Conservation (phyloP, 1,140 invertebrate genomes). For the Metopolophium dirhodum region DNA sequence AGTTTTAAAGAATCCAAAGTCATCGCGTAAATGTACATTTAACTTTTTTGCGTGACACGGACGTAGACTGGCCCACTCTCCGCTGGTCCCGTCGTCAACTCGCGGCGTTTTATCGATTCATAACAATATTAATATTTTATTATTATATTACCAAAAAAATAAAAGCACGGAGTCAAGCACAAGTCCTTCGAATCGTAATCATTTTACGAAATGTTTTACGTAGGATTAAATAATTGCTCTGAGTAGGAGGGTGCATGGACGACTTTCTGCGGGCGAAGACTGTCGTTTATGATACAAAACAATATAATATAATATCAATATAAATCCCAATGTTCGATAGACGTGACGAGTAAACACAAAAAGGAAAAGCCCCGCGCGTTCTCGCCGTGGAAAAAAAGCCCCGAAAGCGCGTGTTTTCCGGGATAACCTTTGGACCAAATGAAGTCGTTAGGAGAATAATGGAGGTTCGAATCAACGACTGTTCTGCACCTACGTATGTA, state of each 20-base stretch:
- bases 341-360: neutral
- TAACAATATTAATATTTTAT: neutral
- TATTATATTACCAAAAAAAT: neutral
- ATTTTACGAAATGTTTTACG: neutral
- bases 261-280: neutral
- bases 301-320: neutral
- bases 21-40: neutral
- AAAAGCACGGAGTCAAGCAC: neutral
- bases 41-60: neutral
- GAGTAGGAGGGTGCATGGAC: neutral
- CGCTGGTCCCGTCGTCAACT: neutral
- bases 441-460: slow-evolving; percentile 3
- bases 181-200: neutral
- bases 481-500: neutral
- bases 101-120: neutral
- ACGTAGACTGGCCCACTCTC: neutral
- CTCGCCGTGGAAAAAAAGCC: neutral
- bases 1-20: neutral
- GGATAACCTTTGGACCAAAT: neutral
- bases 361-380: neutral
- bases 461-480: neutral
- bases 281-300: neutral
- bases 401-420: neutral
- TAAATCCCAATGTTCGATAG: neutral
- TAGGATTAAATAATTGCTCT: neutral